Conservation (phyloP, 1,140 invertebrate genomes). For the Chlorops oryzae region DNA sequence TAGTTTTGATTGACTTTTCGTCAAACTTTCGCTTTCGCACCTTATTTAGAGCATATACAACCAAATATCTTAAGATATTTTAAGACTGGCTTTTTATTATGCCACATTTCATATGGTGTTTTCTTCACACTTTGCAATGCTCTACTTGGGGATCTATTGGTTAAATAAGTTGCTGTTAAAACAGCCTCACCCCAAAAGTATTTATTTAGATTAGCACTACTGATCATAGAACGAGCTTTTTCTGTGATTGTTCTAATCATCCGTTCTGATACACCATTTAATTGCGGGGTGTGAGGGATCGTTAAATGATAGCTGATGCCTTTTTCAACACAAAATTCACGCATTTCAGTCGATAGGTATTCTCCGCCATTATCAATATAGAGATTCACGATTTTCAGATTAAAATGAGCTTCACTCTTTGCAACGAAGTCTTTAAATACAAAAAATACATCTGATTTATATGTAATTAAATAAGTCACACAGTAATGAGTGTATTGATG, state of each 20-base stretch:
- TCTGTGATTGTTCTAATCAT: constrained; percentile 48
- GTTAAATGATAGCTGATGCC: constrained; percentile 50
- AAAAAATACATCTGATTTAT: constrained; percentile 36
- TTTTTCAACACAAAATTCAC: constrained; percentile 40
- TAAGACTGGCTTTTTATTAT: constrained; percentile 46
- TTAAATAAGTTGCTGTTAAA: constrained; percentile 45
- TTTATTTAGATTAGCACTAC: constrained; percentile 28
- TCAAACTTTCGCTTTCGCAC: constrained; percentile 44
- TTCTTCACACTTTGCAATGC: constrained; percentile 29
- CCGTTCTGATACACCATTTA: constrained; percentile 51
- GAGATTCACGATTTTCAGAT: constrained; percentile 41
- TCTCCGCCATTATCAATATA: constrained; percentile 17
- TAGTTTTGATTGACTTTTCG: constrained; percentile 43
- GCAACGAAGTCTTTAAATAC: constrained; percentile 40
- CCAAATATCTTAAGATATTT: constrained; percentile 51
- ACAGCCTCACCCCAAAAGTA: constrained; percentile 46
- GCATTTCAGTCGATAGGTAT: constrained; percentile 27
- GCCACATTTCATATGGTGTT: constrained; percentile 51
- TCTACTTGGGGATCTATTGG: constrained; percentile 47
- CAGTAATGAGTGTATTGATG: constrained; percentile 19
- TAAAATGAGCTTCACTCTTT: constrained; percentile 42
- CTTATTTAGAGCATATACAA: constrained; percentile 48
- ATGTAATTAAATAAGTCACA: constrained; percentile 27
- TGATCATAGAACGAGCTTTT: constrained; percentile 46
- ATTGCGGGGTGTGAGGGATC: constrained; percentile 48